A percentile compares a stretch with the other conserved stretches of the same genome.
These are phyloP conservation scores for Ciona savignyi DNA, from an alignment of 23 tunicate genomes.

Conservation along the genomic window DNA sequence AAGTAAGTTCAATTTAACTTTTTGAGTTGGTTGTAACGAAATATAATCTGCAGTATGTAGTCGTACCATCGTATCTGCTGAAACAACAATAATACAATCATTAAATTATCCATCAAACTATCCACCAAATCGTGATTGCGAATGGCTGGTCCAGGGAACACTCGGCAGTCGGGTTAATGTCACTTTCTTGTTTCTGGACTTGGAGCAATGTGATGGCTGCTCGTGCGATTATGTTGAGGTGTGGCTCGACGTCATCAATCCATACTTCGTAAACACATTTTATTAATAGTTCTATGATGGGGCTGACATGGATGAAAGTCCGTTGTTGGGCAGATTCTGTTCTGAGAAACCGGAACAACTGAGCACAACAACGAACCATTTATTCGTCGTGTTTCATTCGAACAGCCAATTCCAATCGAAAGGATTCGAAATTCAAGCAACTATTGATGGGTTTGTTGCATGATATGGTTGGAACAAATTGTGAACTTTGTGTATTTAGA, in stretches of 20 bases:
- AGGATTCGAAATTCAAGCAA: slow-evolving; percentile 79
- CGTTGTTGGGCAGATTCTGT: slow-evolving; percentile 49
- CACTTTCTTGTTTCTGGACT: slow-evolving; percentile 42
- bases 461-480: background rate
- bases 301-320: slow-evolving; percentile 9
- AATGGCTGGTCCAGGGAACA: slow-evolving; percentile 75
- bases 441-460: slow-evolving; percentile 72
- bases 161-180: slow-evolving; percentile 69
- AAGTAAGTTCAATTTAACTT: slow-evolving; percentile 23
- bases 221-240: slow-evolving; percentile 79
- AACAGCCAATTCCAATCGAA: slow-evolving; percentile 59
- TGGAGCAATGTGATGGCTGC: slow-evolving; percentile 76
- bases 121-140: slow-evolving; percentile 90
- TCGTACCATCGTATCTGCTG: background rate
- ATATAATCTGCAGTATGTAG: background rate
- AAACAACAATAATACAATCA: slow-evolving; percentile 44
- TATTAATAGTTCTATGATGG: slow-evolving; percentile 54
- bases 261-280: too few relatives aligned
- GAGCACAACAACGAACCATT: slow-evolving; percentile 20
- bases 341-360: slow-evolving; percentile 36
- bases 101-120: slow-evolving; percentile 74
- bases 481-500: slow-evolving; percentile 42
- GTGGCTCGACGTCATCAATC: too few relatives aligned
- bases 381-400: slow-evolving; percentile 56
- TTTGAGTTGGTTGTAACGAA: background rate